Evolutionary conservation across 2,797 vertebrate species (phyloP), one percentile per base, ranked within the genome.

Genomic region (Gephyroberyx darwinii): DNA sequence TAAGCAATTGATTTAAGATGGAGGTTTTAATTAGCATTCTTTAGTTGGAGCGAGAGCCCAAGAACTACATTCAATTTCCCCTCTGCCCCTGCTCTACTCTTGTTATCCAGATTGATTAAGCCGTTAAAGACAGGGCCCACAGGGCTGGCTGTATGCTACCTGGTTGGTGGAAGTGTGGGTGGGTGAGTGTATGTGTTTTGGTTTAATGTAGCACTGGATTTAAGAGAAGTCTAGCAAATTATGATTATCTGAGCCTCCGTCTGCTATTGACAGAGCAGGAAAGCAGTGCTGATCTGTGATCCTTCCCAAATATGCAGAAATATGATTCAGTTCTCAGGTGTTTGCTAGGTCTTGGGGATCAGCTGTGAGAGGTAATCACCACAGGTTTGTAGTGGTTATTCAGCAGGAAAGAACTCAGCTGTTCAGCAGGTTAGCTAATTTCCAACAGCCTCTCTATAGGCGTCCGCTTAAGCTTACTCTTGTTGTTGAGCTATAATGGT

Each of bases 81-180:
- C 75, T 83, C 79, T 82, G 73, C 81, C 72, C 80, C 56, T 35
- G 79, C 80, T 86, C 71, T 65, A 47, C 68, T 84, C 80, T 82
- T 89, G 77, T 91, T 90, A 89, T 90, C 88, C 82, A 79, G 87
- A 91, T 91, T 87, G 85, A 90, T 91, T 87, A 87, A 90, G 75
- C 82, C 80, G 81, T 91, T 90, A 91, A 26, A 89, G 80, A 80
- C 43, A 56, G 71, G 73, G 75, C 84, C 86, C 68, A n/a, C 74
- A 78, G 84, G 86, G 77, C 30, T 14, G 66, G 59, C 74, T 65
- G 53, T 74, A 61, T 57, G 39, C 73, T 83, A 71, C 84, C 77
- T 80, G 62, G 67, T 47, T 35, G 3, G 14, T 47, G 67, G 74
- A 65, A 57, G 71, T 78, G 37, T 62, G 26, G 26, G 26, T 26